Evolutionary conservation across 2,888 invertebrate species (phyloP), one percentile per base, ranked within the genome.

Genomic region (Agrilus cyanescens): DNA sequence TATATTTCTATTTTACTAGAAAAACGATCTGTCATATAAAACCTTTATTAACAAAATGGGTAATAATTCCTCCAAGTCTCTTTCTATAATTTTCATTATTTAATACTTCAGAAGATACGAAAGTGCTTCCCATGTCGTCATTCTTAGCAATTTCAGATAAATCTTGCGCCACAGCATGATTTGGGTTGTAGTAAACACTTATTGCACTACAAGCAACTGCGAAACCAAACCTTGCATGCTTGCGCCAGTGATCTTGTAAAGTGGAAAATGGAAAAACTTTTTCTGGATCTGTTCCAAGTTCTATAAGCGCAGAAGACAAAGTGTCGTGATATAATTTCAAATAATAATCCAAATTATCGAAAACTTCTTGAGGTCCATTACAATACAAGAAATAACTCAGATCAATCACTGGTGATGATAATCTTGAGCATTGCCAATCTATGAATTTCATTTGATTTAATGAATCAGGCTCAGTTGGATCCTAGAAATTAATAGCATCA

Each of bases 361-460:
- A 51, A n/a, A 56, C 42, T n/a, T 57, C 51, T 36, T 55, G 56
- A 4, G 54, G 48, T 8, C 56, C 54, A 29, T 59, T 59, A 3
- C 57, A 57, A 42, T 58, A 63, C 7, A 66, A 49, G 47, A 58
- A 54, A 45, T 65, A 63, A 4, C 58, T 49, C 32, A 66, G 37
- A 43, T 66, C 66, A 25, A 51, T 45, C 3, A 55, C 58, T 1
- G 59, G 59, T 14, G 54, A 50, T 4, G 48, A 52, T 4, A 45
- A 37, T 36, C 48, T 46, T n/a, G 46, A 12, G 10, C 55, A 14
- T 46, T 60, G 60, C 40, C 53, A 57, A 37, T 60, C 60, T n/a
- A 60, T 37, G 1, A 59, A 40, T 20, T 53, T 41, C 20, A 58
- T 40, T 12, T 46, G 44, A 7, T 47, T 46, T 16, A 52, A 48